Evolutionary conservation across 1,140 invertebrate species (phyloP).

Genomic region (Delia radicum): DNA sequence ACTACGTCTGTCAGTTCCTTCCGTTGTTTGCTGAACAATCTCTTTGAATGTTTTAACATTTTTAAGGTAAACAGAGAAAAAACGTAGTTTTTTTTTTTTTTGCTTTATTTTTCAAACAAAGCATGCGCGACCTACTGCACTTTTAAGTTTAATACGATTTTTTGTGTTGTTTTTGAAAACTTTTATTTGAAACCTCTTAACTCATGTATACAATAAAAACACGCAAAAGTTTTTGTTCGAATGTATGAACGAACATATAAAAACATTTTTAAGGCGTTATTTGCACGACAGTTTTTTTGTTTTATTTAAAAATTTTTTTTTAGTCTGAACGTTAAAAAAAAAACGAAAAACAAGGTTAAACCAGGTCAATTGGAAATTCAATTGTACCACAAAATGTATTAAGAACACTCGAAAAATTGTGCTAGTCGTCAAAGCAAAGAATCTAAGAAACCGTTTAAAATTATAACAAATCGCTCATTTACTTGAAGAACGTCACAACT

Average conservation of each 20-base stretch:
- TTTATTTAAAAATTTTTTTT: not conserved
- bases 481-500: too few species aligned
- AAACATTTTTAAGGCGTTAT: not conserved
- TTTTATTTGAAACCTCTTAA: not conserved
- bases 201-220: not conserved
- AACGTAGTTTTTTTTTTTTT: not conserved
- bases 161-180: not conserved
- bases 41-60: not conserved
- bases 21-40: not conserved
- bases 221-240: not conserved
- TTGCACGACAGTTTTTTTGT: not conserved
- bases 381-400: not conserved
- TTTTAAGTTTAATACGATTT: not conserved
- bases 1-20: not conserved
- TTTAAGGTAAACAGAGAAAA: not conserved
- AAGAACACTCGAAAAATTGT: too few species aligned
- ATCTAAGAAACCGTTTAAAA: too few species aligned
- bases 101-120: not conserved
- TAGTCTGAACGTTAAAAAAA: not conserved
- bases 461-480: too few species aligned
- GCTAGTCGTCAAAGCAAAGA: too few species aligned
- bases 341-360: not conserved
- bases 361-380: not conserved
- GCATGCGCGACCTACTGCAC: not conserved
- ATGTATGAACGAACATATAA: not conserved